Evolutionary conservation across 2,113 vertebrate genomes (phyloP), one percentile per base, ranked within the genome.

Genomic region (Gasterosteus nipponicus): DNA sequence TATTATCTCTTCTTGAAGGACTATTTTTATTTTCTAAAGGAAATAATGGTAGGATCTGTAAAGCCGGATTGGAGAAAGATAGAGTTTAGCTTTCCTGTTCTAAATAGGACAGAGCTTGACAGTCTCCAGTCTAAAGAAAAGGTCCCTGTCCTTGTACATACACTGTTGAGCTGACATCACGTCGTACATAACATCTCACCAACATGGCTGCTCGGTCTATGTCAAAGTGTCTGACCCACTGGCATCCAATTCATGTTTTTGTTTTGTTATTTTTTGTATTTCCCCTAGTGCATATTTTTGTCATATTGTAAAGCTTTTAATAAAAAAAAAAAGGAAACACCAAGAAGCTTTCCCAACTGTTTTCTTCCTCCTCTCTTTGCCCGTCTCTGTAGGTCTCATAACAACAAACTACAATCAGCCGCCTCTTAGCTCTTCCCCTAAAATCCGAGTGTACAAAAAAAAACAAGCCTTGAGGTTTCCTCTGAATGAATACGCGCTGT

Each of bases 381-480:
- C 93, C 85, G 12, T 91, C 76, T 96, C 95, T 95, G 87, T 95
- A 98, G 97, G 96, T 98, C 96, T 93, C 96, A 98, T 96, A 97
- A 97, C 96, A 98, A 98, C 97, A 98, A 97, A 94, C 96, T 97
- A 92, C 96, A 97, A 91, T 97, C 97, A 93, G 93, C 96, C 94
- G 94, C 96, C 92, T 97, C 96, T 94, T 98, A 97, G 95, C 94
- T 92, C 93, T 92, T 94, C 93, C 91, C 87, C 86, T 56, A 95
- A 94, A 89, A 72, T 63, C 80, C 89, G 86, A 89, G 76, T 81
- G 77, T 90, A 75, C 77, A 91, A 91, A 89, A 78, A 89, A 77
- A 60, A 89, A 90, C 93, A 89, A 92, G 19, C 93, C 73, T 93
- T 92, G 93, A 94, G 94, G 56, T 31, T 95, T 89, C 94, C 92